phyloP scores from a whole-genome alignment of 2,888 invertebrate genomes.

The Dexiosoma caninum region DNA sequence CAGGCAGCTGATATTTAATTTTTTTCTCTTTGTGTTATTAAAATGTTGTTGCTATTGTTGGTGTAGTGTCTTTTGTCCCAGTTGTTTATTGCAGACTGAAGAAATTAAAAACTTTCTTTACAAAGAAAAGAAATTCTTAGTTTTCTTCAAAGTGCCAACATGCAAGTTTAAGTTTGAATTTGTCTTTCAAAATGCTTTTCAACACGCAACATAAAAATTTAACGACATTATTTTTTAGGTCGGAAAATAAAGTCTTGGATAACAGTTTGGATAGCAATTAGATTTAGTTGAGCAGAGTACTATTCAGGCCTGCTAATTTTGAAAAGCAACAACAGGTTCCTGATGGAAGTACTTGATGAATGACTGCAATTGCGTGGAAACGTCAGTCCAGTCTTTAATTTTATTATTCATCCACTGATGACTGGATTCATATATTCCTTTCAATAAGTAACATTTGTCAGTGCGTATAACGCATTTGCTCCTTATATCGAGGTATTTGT shows the following conservation, averaged over 20 bases:
- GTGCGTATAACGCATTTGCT: no score
- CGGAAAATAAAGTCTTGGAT: not conserved
- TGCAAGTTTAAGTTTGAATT: not conserved
- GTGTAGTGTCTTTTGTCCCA: not conserved
- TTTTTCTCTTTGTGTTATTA: not conserved
- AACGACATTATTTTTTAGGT: not conserved
- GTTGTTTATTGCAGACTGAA: not conserved
- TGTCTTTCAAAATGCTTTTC: constrained; percentile 23
- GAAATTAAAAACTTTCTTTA: not conserved
- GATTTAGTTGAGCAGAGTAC: no score
- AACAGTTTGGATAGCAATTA: no score
- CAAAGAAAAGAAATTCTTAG: not conserved
- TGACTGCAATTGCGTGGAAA: no score
- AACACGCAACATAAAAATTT: not conserved
- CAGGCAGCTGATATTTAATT: constrained; percentile 10
- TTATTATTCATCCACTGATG: no score
- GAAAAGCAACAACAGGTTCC: no score
- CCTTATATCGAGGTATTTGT: no score
- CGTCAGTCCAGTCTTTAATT: no score
- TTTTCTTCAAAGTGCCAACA: constrained; percentile 7
- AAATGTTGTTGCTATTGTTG: not conserved
- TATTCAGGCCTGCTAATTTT: no score
- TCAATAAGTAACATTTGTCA: no score
- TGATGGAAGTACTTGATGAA: no score
- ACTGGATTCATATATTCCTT: no score